Conservation (phyloP, 2,888 invertebrate species). For the Automeris io region DNA sequence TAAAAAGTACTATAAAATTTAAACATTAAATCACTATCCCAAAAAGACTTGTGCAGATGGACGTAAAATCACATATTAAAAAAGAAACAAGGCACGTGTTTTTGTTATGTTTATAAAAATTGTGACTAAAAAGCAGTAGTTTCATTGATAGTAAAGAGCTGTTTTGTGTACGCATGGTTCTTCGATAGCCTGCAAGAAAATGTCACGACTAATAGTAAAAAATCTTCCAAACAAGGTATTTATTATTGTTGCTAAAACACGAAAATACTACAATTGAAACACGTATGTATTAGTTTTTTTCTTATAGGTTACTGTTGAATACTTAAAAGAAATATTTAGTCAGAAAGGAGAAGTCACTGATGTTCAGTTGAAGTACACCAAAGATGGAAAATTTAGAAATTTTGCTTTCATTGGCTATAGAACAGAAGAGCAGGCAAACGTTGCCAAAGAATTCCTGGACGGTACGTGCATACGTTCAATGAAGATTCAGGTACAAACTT, state of each 20-base stretch:
- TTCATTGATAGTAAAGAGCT: too few species aligned
- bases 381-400: constrained; percentile 93
- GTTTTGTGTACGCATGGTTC: too few species aligned
- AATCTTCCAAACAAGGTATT: constrained; percentile 92
- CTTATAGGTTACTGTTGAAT: constrained; percentile 85
- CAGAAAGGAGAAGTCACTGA: constrained; percentile 93
- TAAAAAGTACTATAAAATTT: too few species aligned
- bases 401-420: constrained; percentile 97
- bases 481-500: constrained; percentile 86
- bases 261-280: background rate
- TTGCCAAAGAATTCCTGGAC: constrained; percentile 87
- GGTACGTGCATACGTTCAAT: constrained; percentile 90
- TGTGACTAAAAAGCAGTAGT: too few species aligned
- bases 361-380: constrained; percentile 93
- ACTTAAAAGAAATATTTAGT: constrained; percentile 85
- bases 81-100: too few species aligned
- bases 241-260: constrained; percentile 16
- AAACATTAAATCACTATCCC: too few species aligned
- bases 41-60: too few species aligned
- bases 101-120: too few species aligned
- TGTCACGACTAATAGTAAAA: constrained; percentile 93
- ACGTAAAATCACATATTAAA: too few species aligned
- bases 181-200: too few species aligned
- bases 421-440: constrained; percentile 85
- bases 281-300: constrained; percentile 15